Evolutionary conservation across 2,888 invertebrate species (phyloP).

Genomic region (Hedychridium roseum): DNA sequence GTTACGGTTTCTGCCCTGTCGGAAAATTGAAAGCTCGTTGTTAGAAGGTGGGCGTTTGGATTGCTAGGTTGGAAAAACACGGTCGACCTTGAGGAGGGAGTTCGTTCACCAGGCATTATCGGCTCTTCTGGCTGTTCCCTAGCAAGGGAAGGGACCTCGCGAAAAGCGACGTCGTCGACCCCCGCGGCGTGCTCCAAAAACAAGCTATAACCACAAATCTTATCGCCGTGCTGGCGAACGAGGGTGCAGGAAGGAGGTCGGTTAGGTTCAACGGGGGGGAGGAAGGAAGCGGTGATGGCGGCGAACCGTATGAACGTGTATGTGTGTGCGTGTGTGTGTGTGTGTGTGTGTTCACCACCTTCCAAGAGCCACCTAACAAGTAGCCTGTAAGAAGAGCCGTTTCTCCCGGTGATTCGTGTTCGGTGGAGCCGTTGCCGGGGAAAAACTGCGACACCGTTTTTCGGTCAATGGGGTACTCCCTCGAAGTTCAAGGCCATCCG

Average conservation of each 20-base stretch:
- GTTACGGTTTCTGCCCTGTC: too few species aligned
- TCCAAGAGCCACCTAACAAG: constrained; percentile 58
- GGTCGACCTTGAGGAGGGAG: not conserved
- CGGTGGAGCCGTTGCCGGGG: constrained; percentile 40
- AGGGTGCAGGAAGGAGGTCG: constrained; percentile 20
- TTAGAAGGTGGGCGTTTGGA: not conserved
- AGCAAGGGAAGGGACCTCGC: constrained; percentile 16
- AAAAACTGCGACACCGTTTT: constrained; percentile 62
- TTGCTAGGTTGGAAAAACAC: not conserved
- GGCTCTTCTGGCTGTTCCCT: not conserved
- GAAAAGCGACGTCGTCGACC: constrained; percentile 27
- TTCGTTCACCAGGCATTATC: constrained; percentile 3
- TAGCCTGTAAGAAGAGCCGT: constrained; percentile 61
- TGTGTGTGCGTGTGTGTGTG: too few species aligned
- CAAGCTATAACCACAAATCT: constrained; percentile 60
- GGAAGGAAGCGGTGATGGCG: constrained; percentile 38
- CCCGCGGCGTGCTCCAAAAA: constrained; percentile 42
- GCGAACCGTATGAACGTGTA: constrained; percentile 27
- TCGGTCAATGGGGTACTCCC: constrained; percentile 51
- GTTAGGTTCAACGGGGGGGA: constrained; percentile 39
- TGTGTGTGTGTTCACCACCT: too few species aligned
- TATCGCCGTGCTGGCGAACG: constrained; percentile 34
- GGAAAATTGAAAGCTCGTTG: too few species aligned
- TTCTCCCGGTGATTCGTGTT: constrained; percentile 50
- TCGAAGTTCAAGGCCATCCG: constrained; percentile 60